These are phyloP conservation scores for Eremophila alpestris DNA, from an alignment of 2,797 vertebrate species.

Conservation along the genomic window DNA sequence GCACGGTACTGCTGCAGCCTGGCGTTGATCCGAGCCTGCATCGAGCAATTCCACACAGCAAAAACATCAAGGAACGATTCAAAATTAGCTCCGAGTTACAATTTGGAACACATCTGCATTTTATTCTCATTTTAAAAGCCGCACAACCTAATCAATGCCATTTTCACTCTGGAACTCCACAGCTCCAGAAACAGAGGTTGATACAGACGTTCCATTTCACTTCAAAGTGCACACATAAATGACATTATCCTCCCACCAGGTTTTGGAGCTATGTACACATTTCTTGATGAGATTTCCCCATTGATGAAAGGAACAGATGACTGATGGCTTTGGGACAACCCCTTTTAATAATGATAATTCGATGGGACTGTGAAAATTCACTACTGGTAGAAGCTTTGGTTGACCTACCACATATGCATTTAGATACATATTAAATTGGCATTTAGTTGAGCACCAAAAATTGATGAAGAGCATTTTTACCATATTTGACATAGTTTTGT, in stretches of 20 bases:
- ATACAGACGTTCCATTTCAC: background rate
- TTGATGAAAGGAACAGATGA: background rate
- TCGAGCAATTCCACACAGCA: background rate
- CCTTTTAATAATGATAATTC: background rate
- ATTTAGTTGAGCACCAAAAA: background rate
- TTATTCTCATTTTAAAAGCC: background rate
- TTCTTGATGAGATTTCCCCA: background rate
- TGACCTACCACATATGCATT: background rate
- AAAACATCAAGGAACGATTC: background rate
- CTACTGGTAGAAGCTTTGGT: background rate
- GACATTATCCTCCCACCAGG: background rate
- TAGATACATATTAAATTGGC: background rate
- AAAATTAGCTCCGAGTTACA: background rate
- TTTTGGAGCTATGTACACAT: background rate
- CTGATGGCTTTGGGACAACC: background rate
- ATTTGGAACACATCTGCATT: fast-evolving
- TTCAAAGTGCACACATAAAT: background rate
- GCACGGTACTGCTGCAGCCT: constrained; percentile 95
- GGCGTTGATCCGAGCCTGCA: constrained; percentile 92
- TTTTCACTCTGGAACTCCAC: background rate
- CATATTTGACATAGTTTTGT: background rate
- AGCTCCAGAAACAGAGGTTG: background rate
- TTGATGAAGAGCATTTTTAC: background rate
- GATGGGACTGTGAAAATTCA: background rate
- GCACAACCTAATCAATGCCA: background rate